phyloP scores from a whole-genome alignment of 2,113 vertebrate genomes.

The Phalacrocorax pelagicus region DNA sequence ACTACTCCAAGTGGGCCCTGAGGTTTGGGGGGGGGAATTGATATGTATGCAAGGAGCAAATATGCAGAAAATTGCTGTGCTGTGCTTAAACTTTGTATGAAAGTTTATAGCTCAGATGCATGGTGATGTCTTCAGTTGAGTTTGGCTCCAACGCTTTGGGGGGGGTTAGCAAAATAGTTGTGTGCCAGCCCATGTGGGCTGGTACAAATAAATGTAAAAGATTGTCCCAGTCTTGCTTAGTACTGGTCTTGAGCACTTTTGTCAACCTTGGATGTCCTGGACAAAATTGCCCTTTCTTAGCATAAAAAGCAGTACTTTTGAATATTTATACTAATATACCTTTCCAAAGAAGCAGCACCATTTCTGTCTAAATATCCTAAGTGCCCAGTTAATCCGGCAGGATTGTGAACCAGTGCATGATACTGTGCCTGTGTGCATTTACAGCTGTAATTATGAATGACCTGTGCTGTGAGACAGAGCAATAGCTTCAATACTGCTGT shows the following conservation, averaged over 20 bases:
- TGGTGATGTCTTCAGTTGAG: background rate
- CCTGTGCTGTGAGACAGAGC: background rate
- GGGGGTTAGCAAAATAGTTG: background rate
- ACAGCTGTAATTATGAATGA: constrained; percentile 14
- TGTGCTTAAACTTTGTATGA: background rate
- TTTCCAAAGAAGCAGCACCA: too few relatives aligned
- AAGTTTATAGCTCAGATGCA: background rate
- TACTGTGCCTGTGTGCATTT: background rate
- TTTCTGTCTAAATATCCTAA: background rate
- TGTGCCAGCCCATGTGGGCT: background rate
- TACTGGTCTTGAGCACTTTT: background rate
- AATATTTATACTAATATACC: background rate
- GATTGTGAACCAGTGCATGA: background rate
- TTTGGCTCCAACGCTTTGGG: background rate
- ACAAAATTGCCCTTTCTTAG: background rate
- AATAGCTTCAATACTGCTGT: background rate
- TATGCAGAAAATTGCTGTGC: background rate
- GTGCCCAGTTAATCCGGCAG: background rate
- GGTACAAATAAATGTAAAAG: background rate
- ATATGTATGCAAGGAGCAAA: background rate
- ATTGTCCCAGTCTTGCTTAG: background rate
- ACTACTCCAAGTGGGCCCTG: background rate
- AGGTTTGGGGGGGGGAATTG: background rate
- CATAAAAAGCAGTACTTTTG: background rate
- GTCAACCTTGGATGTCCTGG: background rate